Evolutionary conservation across 2,797 vertebrate species (phyloP), one percentile per base, ranked within the genome.

Genomic region (Avahi laniger): DNA sequence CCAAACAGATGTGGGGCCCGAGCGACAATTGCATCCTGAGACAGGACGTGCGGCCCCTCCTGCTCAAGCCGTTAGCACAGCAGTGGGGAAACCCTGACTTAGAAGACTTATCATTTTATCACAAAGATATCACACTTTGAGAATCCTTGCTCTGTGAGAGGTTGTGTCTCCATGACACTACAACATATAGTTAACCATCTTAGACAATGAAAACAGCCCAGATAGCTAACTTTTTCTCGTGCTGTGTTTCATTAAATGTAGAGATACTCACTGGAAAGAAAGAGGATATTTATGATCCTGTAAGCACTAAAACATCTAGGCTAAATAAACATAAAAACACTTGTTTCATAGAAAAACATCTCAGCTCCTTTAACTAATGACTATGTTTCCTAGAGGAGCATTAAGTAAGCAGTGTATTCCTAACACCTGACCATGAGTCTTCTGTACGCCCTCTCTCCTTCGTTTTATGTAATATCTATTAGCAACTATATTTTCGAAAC

Each of bases 321-420:
- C 22, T 88, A 93, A 91, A 78, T 81, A 87, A 94, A 95, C 5
- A 24, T 15, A n/a, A 96, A 57, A 96, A 52, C 15, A 57, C 3
- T 67, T 91, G 75, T 72, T 89, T 96, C 69, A 57, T 38, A 3
- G 26, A 30, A 89, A 78, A 54, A 48, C 22, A 52, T 80, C 76
- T 91, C n/a, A 82, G 28, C 65, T 22, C 7, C 65, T 85, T 70
- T n/a, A 81, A 67, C 30, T 63, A 93, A 86, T 57, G 10, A n/a
- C 46, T 81, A 3, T 30, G 33, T 38, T 94, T 82, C 69, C 30
- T 63, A 69, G 17, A 86, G 46, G 33, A 9, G 4, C 35, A 4
- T n/a, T 43, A 78, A 54, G 33, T 17, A 50, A 92, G 57, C 18
- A 46, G 30, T 52, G 38, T 76, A 94, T 91, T 91, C 59, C 81